Evolutionary conservation across 2,797 vertebrate genomes (phyloP).

Genomic region (Siniperca undulata): DNA sequence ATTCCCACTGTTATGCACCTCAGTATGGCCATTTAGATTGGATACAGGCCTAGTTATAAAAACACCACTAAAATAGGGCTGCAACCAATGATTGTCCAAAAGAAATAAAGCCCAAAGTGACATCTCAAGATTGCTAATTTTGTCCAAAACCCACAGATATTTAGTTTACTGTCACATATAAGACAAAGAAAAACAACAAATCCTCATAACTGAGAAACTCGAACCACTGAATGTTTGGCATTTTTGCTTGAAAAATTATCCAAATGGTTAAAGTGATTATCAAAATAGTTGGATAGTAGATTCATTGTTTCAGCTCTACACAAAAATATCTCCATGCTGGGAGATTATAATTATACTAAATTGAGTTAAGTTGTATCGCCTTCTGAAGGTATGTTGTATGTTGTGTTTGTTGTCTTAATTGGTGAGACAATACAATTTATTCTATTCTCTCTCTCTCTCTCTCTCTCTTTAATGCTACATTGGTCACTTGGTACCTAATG

Average conservation of each 20-base stretch:
- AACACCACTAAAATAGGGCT: neutral
- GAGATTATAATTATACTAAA: neutral
- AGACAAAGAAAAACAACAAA: neutral
- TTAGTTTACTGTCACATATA: neutral
- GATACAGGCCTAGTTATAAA: neutral
- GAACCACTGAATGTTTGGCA: neutral
- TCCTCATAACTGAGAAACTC: neutral
- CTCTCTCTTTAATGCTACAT: slow-evolving; percentile 64
- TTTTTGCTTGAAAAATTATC: neutral
- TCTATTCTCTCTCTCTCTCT: neutral
- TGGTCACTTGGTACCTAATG: slow-evolving; percentile 83
- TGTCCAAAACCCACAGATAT: neutral
- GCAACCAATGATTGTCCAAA: neutral
- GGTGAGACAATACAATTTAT: neutral
- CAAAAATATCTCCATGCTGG: neutral
- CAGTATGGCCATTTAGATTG: neutral
- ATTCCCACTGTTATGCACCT: neutral
- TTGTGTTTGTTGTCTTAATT: neutral
- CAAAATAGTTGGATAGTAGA: neutral
- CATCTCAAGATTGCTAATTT: neutral
- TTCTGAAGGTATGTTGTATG: neutral
- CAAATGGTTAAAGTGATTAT: neutral
- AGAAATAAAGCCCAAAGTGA: neutral
- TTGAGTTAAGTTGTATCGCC: neutral
- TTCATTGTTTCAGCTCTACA: neutral